phyloP scores from a whole-genome alignment of 35 echinoderm and acorn worm species.

The Ophiothrix spiculata region DNA sequence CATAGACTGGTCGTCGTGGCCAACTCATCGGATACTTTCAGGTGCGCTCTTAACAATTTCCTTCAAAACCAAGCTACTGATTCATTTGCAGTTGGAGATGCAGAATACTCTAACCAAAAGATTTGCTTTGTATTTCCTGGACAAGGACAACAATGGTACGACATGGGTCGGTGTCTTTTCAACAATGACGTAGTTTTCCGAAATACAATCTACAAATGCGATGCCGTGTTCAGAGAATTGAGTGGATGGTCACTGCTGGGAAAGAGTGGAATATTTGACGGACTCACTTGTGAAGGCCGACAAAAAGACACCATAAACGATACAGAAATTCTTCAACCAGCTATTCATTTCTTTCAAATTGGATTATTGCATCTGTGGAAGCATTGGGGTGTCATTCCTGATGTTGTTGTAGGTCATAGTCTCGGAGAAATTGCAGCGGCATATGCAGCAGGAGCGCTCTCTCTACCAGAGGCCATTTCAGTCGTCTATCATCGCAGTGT shows the following conservation, averaged over 20 bases:
- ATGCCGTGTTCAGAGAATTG: constrained; percentile 67
- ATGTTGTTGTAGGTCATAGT: constrained; percentile 86
- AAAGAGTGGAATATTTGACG: constrained; percentile 9
- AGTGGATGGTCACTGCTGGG: constrained; percentile 89
- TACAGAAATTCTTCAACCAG: constrained; percentile 76
- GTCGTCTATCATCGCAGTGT: constrained; percentile 79
- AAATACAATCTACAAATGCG: constrained; percentile 62
- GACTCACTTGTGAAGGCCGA: background rate
- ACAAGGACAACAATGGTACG: constrained; percentile 86
- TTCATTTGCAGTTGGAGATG: constrained; percentile 9
- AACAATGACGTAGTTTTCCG: constrained; percentile 60
- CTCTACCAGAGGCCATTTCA: constrained; percentile 71
- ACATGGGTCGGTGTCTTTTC: constrained; percentile 88
- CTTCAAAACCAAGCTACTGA: constrained; percentile 32
- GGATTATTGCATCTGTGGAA: constrained; percentile 63
- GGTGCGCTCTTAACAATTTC: constrained; percentile 47
- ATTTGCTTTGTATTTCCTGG: constrained; percentile 95
- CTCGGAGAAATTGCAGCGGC: constrained; percentile 91
- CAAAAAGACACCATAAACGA: background rate
- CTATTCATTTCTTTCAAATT: constrained; percentile 83
- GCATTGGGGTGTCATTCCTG: constrained; percentile 84
- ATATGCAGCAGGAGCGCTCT: constrained; percentile 79
- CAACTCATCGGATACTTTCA: constrained; percentile 61
- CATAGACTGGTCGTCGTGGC: constrained; percentile 65
- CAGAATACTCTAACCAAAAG: constrained; percentile 54